phyloP scores from a whole-genome alignment of 1,140 invertebrate species.

The Proales similis region DNA sequence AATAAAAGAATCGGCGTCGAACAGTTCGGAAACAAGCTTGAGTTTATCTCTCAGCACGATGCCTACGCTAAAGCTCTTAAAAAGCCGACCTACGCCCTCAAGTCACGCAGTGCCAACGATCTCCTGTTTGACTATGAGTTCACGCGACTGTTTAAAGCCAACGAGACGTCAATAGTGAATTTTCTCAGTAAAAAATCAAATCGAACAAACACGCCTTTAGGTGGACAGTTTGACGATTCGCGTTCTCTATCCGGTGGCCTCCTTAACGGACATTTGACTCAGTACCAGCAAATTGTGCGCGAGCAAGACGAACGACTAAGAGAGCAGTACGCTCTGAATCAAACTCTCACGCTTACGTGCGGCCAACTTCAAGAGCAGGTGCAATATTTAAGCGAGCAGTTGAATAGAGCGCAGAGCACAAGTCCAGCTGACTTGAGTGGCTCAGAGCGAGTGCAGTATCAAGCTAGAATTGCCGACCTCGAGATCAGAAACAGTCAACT shows the following conservation, averaged over 20 bases:
- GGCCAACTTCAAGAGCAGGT: constrained; percentile 11
- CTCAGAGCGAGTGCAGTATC: constrained; percentile 1
- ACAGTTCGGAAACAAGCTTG: constrained; percentile 74
- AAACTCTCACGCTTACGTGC: constrained; percentile 22
- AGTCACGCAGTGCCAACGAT: constrained; percentile 61
- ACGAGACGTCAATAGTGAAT: constrained; percentile 49
- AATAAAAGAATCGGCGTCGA: constrained; percentile 84
- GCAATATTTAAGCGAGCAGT: neutral
- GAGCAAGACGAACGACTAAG: constrained; percentile 28
- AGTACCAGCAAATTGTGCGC: constrained; percentile 29
- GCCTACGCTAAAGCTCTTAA: constrained; percentile 81
- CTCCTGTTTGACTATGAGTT: constrained; percentile 90
- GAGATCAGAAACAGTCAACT: constrained; percentile 1
- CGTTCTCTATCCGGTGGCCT: too few species aligned
- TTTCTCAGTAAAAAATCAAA: neutral
- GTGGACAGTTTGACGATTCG: too few species aligned
- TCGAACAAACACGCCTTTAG: too few species aligned
- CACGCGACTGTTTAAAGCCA: constrained; percentile 65
- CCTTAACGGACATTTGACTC: too few species aligned
- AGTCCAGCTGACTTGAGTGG: neutral
- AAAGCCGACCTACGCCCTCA: constrained; percentile 76
- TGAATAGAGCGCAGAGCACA: neutral
- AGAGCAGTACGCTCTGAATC: constrained; percentile 11
- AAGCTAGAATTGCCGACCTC: constrained; percentile 6
- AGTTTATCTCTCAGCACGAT: constrained; percentile 77